These are phyloP conservation scores for Clusia tigrina DNA, from an alignment of 2,888 invertebrate genomes.

Conservation along the genomic window DNA sequence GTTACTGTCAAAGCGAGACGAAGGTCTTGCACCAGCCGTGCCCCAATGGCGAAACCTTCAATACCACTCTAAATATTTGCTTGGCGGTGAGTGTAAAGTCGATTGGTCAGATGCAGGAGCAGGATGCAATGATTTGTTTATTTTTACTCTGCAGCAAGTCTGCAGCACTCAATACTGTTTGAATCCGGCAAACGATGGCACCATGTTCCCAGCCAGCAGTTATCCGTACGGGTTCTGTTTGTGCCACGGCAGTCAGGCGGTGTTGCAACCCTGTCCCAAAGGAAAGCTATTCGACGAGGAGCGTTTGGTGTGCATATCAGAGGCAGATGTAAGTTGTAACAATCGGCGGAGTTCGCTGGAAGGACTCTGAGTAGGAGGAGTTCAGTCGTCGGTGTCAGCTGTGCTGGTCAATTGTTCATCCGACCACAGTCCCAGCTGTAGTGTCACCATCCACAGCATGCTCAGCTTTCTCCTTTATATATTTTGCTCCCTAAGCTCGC, in stretches of 20 bases:
- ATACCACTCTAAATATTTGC: slow-evolving; percentile 29
- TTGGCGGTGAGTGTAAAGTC: slow-evolving; percentile 18
- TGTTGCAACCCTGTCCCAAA: slow-evolving; percentile 33
- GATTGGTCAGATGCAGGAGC: neutral
- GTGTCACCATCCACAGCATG: too few relatives aligned
- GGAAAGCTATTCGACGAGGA: slow-evolving; percentile 33
- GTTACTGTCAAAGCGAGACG: slow-evolving; percentile 28
- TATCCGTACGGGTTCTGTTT: slow-evolving; percentile 43
- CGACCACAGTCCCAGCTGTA: too few relatives aligned
- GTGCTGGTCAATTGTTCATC: too few relatives aligned
- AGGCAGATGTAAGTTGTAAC: slow-evolving; percentile 36
- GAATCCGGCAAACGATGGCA: slow-evolving; percentile 11
- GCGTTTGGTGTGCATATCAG: slow-evolving; percentile 28
- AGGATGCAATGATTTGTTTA: neutral
- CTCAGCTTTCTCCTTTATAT: too few relatives aligned
- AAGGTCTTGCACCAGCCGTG: slow-evolving; percentile 27
- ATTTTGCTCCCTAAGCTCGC: too few relatives aligned
- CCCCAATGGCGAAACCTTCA: slow-evolving; percentile 30
- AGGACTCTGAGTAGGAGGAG: too few relatives aligned
- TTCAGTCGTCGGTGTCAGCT: too few relatives aligned
- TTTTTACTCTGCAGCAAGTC: slow-evolving; percentile 21
- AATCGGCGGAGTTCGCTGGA: too few relatives aligned
- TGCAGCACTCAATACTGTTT: slow-evolving; percentile 22
- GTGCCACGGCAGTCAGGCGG: slow-evolving; percentile 37
- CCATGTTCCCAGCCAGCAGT: slow-evolving; percentile 28